phyloP scores from a whole-genome alignment of 1,140 invertebrate genomes.

The Plectrocnemia conspersa region DNA sequence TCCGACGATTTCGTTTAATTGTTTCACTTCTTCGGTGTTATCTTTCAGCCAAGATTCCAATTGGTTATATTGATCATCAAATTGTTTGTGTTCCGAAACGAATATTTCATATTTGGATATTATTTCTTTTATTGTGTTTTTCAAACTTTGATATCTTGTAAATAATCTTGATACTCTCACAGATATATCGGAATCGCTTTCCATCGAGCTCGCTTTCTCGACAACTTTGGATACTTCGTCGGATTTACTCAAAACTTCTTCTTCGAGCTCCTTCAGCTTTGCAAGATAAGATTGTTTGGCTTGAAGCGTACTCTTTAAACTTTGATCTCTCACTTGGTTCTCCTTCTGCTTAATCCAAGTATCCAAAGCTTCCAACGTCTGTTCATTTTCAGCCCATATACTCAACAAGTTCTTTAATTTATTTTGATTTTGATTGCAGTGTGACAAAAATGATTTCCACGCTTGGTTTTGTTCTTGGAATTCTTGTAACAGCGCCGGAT shows the following conservation, averaged over 20 bases:
- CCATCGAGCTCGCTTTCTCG: conserved; percentile 66
- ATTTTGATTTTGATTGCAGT: conserved; percentile 62
- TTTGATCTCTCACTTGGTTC: conserved; percentile 80
- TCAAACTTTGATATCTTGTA: conserved; percentile 80
- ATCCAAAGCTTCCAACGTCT: conserved; percentile 68
- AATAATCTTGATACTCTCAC: conserved; percentile 73
- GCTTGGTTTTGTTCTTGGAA: conserved; percentile 69
- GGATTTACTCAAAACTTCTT: conserved; percentile 68
- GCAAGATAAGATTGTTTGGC: conserved; percentile 77
- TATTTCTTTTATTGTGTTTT: conserved; percentile 75
- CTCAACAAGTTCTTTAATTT: conserved; percentile 67
- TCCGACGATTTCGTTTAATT: conserved; percentile 80
- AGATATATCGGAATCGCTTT: conserved; percentile 71
- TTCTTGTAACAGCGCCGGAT: conserved; percentile 66
- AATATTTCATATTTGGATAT: conserved; percentile 76
- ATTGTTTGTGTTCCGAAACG: conserved; percentile 78
- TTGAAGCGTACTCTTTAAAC: conserved; percentile 77
- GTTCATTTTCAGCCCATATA: conserved; percentile 76
- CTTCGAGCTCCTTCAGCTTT: conserved; percentile 70
- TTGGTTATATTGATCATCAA: conserved; percentile 72
- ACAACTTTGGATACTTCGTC: conserved; percentile 66
- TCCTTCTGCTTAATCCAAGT: conserved; percentile 83
- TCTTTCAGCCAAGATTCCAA: conserved; percentile 71
- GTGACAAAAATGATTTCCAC: conserved; percentile 73
- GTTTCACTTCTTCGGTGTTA: conserved; percentile 66